Base-by-base conservation (phyloP, 2,888 invertebrate species). In the Serripes groenlandicus region DNA sequence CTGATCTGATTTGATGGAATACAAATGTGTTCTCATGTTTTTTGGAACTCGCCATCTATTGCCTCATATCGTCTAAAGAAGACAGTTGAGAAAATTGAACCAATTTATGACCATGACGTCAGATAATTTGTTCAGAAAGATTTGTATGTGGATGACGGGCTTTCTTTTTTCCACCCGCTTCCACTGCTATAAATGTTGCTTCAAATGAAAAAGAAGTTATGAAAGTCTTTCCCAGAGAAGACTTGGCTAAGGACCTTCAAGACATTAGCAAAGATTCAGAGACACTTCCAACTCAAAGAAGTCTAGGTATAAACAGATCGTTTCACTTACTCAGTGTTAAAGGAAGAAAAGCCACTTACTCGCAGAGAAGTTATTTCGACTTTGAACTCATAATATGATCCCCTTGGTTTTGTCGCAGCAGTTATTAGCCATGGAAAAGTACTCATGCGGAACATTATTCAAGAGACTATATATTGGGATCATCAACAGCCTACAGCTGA, bases 131-230 rank as follows among this genome's bases (percentile, higher is more conserved):
- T 89, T 5, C 28, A 62, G 18, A 28, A 70, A 3, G 73, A 86
- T 30, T 88, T 89, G 73, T 89, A 90, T 75, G 87, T 89, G 18
- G 90, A 90, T 52, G 87, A 89, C 62, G 88, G 79, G 1, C 68
- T 89, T 3, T 32, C 73, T 9, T 88, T 35, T 26, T 64, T 30
- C 49, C 78, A 2, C 71, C 79, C 18, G 42, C 30, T 21, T 37
- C 66, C n/a, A 52, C 62, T 42, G 74, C 79, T 11, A 62, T 85
- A 21, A 75, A 78, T 49, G 58, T 75, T 11, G 52, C 18, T 1
- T 75, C 75, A 5, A 64, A 75, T 26, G 26, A 15, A 7, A 23
- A n/a, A 42, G 75, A 66, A 34, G 64, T 75, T 21, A 15, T 60
- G 30, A 21, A 60, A 21, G 60, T 30, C 9, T n/a, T 60, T 21